These are phyloP conservation scores for Cephalophus harveyi DNA, from an alignment of 2,113 vertebrate genomes.

Conservation along the genomic window DNA sequence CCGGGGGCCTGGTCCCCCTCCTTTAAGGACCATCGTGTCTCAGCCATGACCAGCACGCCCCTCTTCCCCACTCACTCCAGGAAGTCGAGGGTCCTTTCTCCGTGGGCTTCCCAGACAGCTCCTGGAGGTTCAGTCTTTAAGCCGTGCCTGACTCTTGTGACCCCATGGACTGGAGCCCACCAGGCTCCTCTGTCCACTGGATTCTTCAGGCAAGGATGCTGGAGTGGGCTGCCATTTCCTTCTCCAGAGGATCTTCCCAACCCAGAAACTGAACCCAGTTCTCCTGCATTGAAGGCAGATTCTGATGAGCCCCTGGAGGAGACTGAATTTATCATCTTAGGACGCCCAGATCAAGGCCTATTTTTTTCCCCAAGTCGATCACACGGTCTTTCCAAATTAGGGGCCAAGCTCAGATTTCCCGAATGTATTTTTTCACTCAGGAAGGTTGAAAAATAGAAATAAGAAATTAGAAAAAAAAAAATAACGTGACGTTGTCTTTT, in stretches of 20 bases:
- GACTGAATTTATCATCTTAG: not conserved
- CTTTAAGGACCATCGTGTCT: not conserved
- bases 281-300: too few species aligned
- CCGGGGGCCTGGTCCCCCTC: not conserved
- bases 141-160: not conserved
- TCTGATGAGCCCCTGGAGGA: too few species aligned
- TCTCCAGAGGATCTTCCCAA: too few species aligned
- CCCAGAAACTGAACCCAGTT: too few species aligned
- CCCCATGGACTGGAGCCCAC: too few species aligned
- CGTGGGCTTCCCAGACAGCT: fast-evolving
- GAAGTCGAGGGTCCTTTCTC: not conserved
- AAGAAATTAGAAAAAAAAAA: not conserved
- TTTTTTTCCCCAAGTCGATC: not conserved
- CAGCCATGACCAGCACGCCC: not conserved
- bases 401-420: not conserved
- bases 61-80: not conserved
- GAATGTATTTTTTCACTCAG: not conserved
- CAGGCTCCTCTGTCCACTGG: too few species aligned
- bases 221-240: too few species aligned
- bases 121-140: not conserved
- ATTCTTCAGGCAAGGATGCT: too few species aligned
- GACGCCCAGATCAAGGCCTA: not conserved
- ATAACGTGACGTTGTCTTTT: not conserved
- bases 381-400: not conserved
- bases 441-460: not conserved